phyloP scores from a whole-genome alignment of 2,797 vertebrate species.

The Helarctos malayanus region DNA sequence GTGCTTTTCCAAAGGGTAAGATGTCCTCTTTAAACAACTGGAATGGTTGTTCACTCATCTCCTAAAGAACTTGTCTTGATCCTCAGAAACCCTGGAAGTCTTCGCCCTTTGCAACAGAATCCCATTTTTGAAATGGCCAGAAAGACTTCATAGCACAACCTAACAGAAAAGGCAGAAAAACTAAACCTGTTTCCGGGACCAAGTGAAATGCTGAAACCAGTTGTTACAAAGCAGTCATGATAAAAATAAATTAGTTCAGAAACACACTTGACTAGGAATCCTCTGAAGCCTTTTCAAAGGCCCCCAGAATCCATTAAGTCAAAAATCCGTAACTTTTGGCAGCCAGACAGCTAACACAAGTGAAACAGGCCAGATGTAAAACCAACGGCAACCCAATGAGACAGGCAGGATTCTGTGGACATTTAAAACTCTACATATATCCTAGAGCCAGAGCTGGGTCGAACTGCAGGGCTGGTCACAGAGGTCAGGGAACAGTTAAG shows the following conservation, averaged over 20 bases:
- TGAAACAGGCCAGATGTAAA: neutral
- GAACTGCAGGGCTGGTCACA: neutral
- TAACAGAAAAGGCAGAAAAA: neutral
- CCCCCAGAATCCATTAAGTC: neutral
- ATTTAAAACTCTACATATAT: neutral
- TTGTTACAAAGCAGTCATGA: neutral
- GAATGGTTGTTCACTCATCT: neutral
- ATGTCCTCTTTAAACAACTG: neutral
- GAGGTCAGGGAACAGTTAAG: neutral
- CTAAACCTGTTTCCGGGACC: neutral
- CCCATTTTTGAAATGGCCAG: neutral
- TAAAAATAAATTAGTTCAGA: neutral
- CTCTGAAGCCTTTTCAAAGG: neutral
- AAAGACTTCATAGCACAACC: neutral
- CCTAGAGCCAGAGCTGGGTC: neutral
- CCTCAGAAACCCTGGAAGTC: neutral
- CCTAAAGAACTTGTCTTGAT: neutral
- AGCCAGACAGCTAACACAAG: neutral
- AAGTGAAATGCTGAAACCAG: neutral
- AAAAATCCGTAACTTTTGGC: neutral
- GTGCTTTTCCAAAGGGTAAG: neutral
- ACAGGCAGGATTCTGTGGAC: neutral
- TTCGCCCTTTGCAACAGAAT: neutral
- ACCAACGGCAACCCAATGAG: neutral
- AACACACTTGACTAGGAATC: neutral